A percentile compares a stretch with the other conserved stretches of the same genome.
phyloP scores from a whole-genome alignment of 2,888 invertebrate species.

The Drosophila phalerata region DNA sequence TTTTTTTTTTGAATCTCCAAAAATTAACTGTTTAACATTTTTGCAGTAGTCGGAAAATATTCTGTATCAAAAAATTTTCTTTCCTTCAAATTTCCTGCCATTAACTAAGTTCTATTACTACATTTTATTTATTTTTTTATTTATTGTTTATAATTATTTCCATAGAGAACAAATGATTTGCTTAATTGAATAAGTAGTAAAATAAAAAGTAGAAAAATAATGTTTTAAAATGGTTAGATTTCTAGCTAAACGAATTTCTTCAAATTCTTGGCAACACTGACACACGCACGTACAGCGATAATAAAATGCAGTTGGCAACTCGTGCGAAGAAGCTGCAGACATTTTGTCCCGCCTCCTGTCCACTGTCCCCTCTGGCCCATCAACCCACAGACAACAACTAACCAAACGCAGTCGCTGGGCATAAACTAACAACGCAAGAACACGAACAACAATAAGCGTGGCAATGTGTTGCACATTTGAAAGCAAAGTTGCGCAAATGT shows the following conservation, averaged over 20 bases:
- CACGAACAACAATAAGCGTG: slow-evolving; percentile 42
- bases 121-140: no score
- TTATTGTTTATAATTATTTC: no score
- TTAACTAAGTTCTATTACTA: not conserved
- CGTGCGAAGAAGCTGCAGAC: slow-evolving; percentile 47
- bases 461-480: slow-evolving; percentile 78
- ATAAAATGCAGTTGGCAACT: slow-evolving; percentile 76
- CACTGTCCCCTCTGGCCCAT: not conserved
- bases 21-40: no score
- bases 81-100: no score
- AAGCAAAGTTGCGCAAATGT: slow-evolving; percentile 76
- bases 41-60: no score
- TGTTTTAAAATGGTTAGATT: not conserved
- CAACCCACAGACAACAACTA: slow-evolving; percentile 4
- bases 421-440: slow-evolving; percentile 44
- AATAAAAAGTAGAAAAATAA: not conserved
- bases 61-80: no score
- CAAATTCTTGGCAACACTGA: slow-evolving; percentile 21
- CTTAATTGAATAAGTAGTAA: not conserved
- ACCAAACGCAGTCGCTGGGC: slow-evolving; percentile 21
- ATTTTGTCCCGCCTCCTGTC: slow-evolving; percentile 47
- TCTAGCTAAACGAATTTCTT: not conserved
- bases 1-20: no score
- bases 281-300: slow-evolving; percentile 47
- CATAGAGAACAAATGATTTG: not conserved